Conservation (phyloP, 2,113 vertebrate species). For the Cyanoderma ruficeps region DNA sequence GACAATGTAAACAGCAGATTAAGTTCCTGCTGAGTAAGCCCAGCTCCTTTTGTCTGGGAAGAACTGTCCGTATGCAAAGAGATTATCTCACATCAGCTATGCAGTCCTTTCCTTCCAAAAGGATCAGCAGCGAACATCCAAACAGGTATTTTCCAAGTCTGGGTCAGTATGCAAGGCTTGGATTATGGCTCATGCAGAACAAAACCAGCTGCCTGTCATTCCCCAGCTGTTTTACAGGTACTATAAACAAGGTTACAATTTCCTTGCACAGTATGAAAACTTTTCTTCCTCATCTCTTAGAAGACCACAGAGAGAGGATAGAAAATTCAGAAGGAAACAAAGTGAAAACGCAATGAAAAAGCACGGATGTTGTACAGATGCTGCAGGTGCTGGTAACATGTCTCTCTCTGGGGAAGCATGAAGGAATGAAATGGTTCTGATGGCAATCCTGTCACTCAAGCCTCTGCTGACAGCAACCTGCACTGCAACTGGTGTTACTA, state of each 20-base stretch:
- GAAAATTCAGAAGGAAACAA: background rate
- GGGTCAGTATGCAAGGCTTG: background rate
- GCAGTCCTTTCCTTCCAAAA: background rate
- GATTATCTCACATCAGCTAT: background rate
- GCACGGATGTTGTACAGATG: background rate
- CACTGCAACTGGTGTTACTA: slow-evolving; percentile 23
- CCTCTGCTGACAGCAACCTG: background rate
- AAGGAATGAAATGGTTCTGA: background rate
- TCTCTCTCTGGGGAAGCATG: background rate
- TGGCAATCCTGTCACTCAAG: background rate
- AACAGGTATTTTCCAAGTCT: background rate
- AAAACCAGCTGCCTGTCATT: background rate
- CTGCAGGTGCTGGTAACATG: background rate
- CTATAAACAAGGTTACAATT: background rate
- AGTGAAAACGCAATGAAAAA: background rate
- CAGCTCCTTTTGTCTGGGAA: background rate
- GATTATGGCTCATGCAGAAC: background rate
- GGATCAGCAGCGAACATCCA: background rate
- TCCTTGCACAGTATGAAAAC: background rate
- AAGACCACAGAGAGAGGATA: background rate
- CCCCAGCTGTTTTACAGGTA: background rate
- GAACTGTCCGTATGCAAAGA: background rate
- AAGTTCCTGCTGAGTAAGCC: slow-evolving; percentile 20
- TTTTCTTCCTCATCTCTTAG: slow-evolving; percentile 18
- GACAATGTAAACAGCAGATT: background rate